Evolutionary conservation across 2,888 invertebrate species (phyloP).

Genomic region (Stenotaenia linearis): DNA sequence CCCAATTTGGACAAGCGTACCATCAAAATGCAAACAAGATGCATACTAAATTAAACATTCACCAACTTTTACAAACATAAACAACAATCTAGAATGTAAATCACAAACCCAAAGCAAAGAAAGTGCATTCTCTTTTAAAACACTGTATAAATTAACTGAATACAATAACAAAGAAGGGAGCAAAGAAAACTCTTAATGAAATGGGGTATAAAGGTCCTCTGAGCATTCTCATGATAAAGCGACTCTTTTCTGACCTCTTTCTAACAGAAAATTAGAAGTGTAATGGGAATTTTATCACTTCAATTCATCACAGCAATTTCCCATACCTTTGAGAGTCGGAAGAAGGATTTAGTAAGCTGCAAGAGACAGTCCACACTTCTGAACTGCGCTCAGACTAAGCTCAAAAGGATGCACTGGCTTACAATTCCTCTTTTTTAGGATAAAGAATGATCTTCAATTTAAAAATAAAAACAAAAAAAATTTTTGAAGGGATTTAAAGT

Average conservation of each 20-base stretch:
- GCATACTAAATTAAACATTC: background rate
- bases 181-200: background rate
- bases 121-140: background rate
- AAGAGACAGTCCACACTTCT: background rate
- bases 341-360: background rate
- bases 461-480: background rate
- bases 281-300: constrained; percentile 21
- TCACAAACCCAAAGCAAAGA: background rate
- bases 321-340: background rate
- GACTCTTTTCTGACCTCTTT: background rate
- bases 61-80: background rate
- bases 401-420: background rate
- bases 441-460: background rate
- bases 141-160: background rate
- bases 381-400: background rate
- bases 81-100: background rate
- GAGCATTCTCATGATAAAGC: background rate
- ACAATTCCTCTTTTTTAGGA: background rate
- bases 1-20: constrained; percentile 7
- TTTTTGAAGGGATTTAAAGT: background rate
- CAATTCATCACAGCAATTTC: constrained; percentile 19
- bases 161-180: background rate
- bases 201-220: background rate
- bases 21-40: background rate
- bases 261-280: constrained; percentile 15